Evolutionary conservation across 2,888 invertebrate genomes (phyloP), one percentile per base, ranked within the genome.

Genomic region (Oscheius sp.): DNA sequence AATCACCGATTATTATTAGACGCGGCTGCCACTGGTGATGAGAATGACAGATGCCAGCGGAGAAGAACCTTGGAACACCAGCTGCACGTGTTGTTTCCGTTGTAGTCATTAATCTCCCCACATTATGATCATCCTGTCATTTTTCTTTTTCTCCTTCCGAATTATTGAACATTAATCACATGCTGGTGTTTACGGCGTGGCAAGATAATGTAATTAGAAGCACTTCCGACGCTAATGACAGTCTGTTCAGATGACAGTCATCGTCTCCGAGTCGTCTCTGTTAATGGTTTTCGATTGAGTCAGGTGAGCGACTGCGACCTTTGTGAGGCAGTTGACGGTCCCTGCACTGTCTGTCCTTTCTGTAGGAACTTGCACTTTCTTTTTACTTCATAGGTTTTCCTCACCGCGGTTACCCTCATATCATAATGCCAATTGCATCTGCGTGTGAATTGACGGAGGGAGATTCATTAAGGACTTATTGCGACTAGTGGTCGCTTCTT

Each of bases 391-490:
- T n/a, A n/a, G n/a, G n/a, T n/a, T n/a, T n/a, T n/a, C n/a, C n/a
- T n/a, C n/a, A n/a, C n/a, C n/a, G n/a, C n/a, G n/a, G 47, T 47
- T 47, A 47, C 9, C 24, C 24, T 24, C 47, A n/a, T 54, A 33
- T 54, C 54, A 33, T 33, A 17, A 33, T 33, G 20, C 54, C 20
- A 33, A 33, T 24, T 30, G 59, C 44, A 24, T 41, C 26, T 20
- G 59, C 22, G 41, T 59, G 59, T 44, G 59, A 59, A 59, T 59
- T 59, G 59, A 44, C 41, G 59, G 44, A 24, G 44, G n/a, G 59
- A 59, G 59, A 59, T 59, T 59, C 59, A 59, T 59, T 59, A 59
- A 59, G 59, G 59, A 59, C 59, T 59, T 59, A 59, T 59, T 59
- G 59, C 59, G 59, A 44, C 26, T 30, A n/a, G n/a, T 44, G 59